These are phyloP conservation scores for Sebastes variabilis DNA, from an alignment of 2,797 vertebrate species.

Conservation along the genomic window DNA sequence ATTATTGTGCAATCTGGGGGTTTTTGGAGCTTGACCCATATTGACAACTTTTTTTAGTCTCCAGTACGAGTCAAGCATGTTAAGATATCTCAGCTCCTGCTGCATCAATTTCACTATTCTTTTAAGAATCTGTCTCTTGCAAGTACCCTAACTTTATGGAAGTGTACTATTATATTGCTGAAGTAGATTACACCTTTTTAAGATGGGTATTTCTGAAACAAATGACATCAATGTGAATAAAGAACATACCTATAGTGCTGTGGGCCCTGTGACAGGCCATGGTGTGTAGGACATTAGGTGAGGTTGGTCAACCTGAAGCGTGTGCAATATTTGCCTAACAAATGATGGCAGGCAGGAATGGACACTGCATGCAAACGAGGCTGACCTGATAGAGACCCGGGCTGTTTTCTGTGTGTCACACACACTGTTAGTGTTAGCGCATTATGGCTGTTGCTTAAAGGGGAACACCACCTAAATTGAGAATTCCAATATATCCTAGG, in stretches of 20 bases:
- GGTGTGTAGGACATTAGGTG: conserved; percentile 16
- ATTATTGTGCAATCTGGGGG: not conserved
- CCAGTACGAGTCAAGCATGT: not conserved
- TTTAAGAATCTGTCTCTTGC: not conserved
- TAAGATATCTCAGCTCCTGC: not conserved
- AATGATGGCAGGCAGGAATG: conserved; percentile 65
- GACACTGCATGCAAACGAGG: conserved; percentile 77
- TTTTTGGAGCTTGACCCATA: not conserved
- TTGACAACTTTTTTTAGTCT: not conserved
- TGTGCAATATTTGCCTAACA: conserved; percentile 81
- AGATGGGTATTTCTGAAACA: not conserved
- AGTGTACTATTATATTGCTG: not conserved
- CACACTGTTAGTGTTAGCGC: not conserved
- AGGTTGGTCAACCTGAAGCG: conserved; percentile 38
- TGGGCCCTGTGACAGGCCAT: not conserved
- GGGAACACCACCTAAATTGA: too few relatives aligned
- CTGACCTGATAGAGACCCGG: conserved; percentile 31
- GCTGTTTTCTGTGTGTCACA: conserved; percentile 25
- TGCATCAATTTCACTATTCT: not conserved
- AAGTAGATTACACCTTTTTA: not conserved
- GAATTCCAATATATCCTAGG: too few relatives aligned
- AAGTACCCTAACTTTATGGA: too few relatives aligned
- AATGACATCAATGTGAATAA: not conserved
- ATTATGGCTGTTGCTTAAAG: not conserved
- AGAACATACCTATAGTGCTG: not conserved